Evolutionary conservation across 2,888 invertebrate genomes (phyloP), one percentile per base, ranked within the genome.

Genomic region (Melinopterus prodromus): DNA sequence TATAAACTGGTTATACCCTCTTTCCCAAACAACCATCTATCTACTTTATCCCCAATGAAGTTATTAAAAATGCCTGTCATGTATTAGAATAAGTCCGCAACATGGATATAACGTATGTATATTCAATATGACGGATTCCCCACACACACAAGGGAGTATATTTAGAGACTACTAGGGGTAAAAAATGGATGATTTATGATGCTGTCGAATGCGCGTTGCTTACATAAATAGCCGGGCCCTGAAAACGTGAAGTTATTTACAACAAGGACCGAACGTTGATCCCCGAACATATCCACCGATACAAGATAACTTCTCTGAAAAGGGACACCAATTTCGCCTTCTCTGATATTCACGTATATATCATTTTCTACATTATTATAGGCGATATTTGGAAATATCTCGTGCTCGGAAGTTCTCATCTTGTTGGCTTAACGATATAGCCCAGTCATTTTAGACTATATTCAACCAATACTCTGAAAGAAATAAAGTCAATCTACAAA

Each of bases 121-220:
- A 53, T 53, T 53, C 53, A 53, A 53, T 53, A 53, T 53, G 12
- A 53, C 2, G 53, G 53, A 9, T 53, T 53, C 53, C 53, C 2
- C 53, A 12, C 38, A 38, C 38, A 38, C 12, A 53, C 12, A 53
- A 7, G 53, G 53, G 53, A 53, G 53, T 53, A 53, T 53, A 53
- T 53, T 53, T 9, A 12, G 53, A 2, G 53, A 53, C 53, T 3
- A 26, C 3, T 53, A 53, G 53, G 53, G 53, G 7, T 9, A 53
- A 53, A 53, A 53, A 53, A 53, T 53, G 53, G 53, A 53, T 53
- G 53, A 53, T 53, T 53, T 53, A 53, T 53, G 53, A 53, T 53
- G 53, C 53, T 53, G 53, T 53, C 53, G 53, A 53, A 53, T 12
- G 53, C 53, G 53, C 5, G 53, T 2, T 53, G 53, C 53, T 53